Percentiles rank a stretch among this genome's conserved stretches.
These are phyloP conservation scores for Drosophila austrosaltans DNA, from an alignment of 2,888 invertebrate species.

Conservation along the genomic window DNA sequence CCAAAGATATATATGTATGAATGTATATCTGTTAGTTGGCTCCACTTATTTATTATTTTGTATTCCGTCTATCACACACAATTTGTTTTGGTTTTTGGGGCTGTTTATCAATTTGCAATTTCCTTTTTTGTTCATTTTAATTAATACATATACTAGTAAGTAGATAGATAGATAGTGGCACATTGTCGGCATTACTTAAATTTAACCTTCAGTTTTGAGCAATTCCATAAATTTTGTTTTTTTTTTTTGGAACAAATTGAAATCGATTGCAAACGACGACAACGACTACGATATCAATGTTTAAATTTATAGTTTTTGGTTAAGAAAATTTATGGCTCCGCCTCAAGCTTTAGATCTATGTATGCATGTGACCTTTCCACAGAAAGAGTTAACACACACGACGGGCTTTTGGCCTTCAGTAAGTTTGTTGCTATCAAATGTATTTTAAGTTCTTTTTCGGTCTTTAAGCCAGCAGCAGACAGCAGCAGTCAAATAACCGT, in stretches of 20 bases:
- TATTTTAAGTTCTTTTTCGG: slow-evolving; percentile 47
- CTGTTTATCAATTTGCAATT: slow-evolving; percentile 70
- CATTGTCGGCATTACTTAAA: slow-evolving; percentile 46
- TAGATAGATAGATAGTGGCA: not conserved
- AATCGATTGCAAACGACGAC: slow-evolving; percentile 60
- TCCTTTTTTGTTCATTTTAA: slow-evolving; percentile 71
- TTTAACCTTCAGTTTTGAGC: slow-evolving; percentile 65
- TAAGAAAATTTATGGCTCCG: slow-evolving; percentile 60
- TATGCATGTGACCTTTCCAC: slow-evolving; percentile 32
- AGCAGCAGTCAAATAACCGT: slow-evolving; percentile 27
- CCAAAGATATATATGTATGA: not conserved
- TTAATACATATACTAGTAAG: slow-evolving; percentile 72
- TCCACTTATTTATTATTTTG: slow-evolving; percentile 14
- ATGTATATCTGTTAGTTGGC: not conserved
- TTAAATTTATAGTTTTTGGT: slow-evolving; percentile 56
- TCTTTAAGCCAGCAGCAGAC: slow-evolving; percentile 1
- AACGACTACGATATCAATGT: slow-evolving; percentile 39
- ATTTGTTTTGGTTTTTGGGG: slow-evolving; percentile 42
- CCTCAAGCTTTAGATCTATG: slow-evolving; percentile 14
- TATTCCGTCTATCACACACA: slow-evolving; percentile 48
- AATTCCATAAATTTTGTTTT: slow-evolving; percentile 63
- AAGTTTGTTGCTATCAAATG: not conserved
- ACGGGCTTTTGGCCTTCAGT: slow-evolving; percentile 55
- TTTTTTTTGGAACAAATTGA: slow-evolving; percentile 49
- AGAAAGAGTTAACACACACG: slow-evolving; percentile 23